These are phyloP conservation scores for Ceuthmochares aereus DNA, from an alignment of 2,113 vertebrate species.

Conservation along the genomic window DNA sequence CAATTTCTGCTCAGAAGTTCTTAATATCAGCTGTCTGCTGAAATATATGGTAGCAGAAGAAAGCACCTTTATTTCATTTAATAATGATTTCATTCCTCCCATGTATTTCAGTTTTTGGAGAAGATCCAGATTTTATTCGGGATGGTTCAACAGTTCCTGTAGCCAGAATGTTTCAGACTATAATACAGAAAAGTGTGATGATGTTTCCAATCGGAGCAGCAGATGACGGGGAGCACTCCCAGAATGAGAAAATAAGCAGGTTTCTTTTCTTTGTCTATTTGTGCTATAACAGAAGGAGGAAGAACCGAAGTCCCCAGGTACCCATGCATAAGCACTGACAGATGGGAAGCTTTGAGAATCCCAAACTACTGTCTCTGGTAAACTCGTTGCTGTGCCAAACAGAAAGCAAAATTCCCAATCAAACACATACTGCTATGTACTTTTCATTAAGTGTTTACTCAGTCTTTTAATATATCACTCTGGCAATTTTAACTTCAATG, in stretches of 20 bases:
- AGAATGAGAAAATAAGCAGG: constrained; percentile 87
- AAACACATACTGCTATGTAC: rapidly evolving
- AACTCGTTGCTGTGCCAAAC: not conserved
- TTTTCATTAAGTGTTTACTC: not conserved
- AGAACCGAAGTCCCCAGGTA: not conserved
- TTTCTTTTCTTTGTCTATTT: constrained; percentile 7
- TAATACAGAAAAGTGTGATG: constrained; percentile 75
- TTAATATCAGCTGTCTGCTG: not conserved
- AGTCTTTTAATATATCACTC: not conserved
- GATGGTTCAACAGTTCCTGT: constrained; percentile 82
- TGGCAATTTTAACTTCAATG: not conserved
- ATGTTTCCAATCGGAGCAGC: constrained; percentile 79
- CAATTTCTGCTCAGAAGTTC: not conserved
- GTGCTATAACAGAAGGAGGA: not conserved
- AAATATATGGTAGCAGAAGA: not conserved
- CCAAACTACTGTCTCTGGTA: not conserved
- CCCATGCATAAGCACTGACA: not conserved
- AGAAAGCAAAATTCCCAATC: not conserved
- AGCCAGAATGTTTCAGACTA: constrained; percentile 74
- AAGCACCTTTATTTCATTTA: not conserved
- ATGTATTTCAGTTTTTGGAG: constrained; percentile 78
- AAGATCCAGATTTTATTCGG: constrained; percentile 78
- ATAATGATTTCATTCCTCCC: not conserved
- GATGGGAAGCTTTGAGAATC: not conserved
- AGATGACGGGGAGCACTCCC: constrained; percentile 79